Conservation (phyloP, 2,888 invertebrate species). For the Aphidoletes aphidimyza region DNA sequence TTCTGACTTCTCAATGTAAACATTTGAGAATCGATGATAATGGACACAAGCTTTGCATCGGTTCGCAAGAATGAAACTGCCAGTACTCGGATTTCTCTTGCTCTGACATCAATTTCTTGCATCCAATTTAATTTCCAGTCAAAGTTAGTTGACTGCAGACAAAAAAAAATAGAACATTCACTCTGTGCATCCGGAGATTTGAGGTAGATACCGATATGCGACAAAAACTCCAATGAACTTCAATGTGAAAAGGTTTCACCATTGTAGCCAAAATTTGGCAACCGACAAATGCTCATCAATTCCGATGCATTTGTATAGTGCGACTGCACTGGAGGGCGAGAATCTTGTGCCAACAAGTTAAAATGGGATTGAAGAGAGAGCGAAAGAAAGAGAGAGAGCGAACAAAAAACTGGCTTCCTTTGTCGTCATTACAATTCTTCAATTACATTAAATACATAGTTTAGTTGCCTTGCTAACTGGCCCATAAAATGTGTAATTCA, state of each 20-base stretch:
- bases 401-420: neutral
- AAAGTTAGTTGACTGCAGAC: neutral
- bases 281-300: slow-evolving; percentile 10
- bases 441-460: neutral
- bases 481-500: slow-evolving; percentile 46
- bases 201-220: slow-evolving; percentile 23
- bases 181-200: neutral
- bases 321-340: neutral
- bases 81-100: neutral
- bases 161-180: too few relatives aligned
- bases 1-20: neutral
- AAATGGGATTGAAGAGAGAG: too few relatives aligned
- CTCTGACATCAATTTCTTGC: neutral
- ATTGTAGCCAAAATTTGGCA: neutral
- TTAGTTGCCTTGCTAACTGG: neutral
- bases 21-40: neutral
- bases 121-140: slow-evolving; percentile 15
- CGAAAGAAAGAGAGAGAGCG: too few relatives aligned
- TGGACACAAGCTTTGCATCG: neutral
- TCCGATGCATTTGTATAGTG: neutral
- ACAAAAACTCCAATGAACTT: neutral
- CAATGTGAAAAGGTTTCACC: neutral
- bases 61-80: too few relatives aligned
- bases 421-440: neutral
- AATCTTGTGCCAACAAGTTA: too few relatives aligned